phyloP scores from a whole-genome alignment of 2,888 invertebrate species.

The Cephus pulcher region DNA sequence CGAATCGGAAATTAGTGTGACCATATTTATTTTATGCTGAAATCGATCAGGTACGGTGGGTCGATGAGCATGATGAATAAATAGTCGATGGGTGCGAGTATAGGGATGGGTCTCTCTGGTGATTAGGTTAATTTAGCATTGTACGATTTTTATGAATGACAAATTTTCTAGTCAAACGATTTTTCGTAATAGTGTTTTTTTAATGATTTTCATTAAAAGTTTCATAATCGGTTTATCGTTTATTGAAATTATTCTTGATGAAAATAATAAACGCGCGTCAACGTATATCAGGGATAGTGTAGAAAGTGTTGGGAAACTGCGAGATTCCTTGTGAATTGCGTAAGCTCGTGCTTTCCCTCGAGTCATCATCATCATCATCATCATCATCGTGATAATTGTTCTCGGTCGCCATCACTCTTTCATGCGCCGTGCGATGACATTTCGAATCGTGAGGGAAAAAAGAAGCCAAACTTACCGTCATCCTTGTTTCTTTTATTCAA shows the following conservation, averaged over 20 bases:
- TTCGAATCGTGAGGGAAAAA: not conserved
- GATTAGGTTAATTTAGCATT: not conserved
- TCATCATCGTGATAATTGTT: not conserved
- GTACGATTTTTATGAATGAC: not conserved
- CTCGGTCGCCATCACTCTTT: not conserved
- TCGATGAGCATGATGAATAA: not conserved
- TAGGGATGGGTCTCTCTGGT: not conserved
- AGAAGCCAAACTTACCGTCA: not conserved
- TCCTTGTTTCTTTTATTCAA: not conserved
- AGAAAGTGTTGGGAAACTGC: slow-evolving; percentile 55
- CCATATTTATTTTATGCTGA: not conserved
- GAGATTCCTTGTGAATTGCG: slow-evolving; percentile 37
- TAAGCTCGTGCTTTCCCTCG: slow-evolving; percentile 51
- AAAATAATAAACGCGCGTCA: not conserved
- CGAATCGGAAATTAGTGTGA: not conserved
- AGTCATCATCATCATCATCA: slow-evolving; percentile 7
- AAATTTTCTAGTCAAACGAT: not conserved
- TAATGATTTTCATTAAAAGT: not conserved
- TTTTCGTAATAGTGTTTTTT: not conserved
- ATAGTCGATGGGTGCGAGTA: not conserved
- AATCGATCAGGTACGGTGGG: not conserved
- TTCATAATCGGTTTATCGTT: not conserved
- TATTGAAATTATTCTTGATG: not conserved
- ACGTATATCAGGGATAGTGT: slow-evolving; percentile 22
- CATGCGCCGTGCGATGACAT: not conserved